Base-by-base conservation (phyloP, 1,140 invertebrate species). In the Ruditapes philippinarum region DNA sequence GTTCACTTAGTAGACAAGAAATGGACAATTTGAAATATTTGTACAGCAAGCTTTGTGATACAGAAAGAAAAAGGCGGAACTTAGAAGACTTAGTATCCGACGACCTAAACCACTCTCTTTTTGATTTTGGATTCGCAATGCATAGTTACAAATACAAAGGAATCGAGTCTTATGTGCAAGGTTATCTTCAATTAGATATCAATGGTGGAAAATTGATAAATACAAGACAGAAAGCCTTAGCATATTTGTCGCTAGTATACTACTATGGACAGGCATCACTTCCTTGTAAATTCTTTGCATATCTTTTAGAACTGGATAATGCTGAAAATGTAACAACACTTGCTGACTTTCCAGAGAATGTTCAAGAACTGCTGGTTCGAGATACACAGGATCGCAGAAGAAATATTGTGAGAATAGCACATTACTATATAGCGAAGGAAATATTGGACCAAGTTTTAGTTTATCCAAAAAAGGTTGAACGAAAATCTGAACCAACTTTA, bases 371-470 rank as follows among this genome's bases (percentile, higher is more conserved):
- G 19, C 40, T 90, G 42, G 86, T 90, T 31, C 57, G 40, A 25
- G 89, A 87, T 19, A 70, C 19, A 25, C 78, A 88, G 38, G 82
- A 84, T 28, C 38, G 65, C 1, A 80, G 54, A 73, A 73, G 31
- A 31, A 89, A 92, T 51, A 70, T 68, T 14, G 86, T 92, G 5
- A 76, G 91, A 62, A 87, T 92, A 33, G 89, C 81, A 54, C 90
- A 92, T 70, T 90, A 87, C 68, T 17, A 62, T 11, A 76, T 92
- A 19, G 91, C 90, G 12, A 87, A 91, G 57, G 90, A 88, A 73
- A 93, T 93, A n/a, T 65, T 93, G 5, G 92, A 93, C 31, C 91
- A 91, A 25, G 79, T 92, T 40, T 78, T 92, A 38, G 57, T 62
- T 28, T 62, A 62, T 62, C 57, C 57, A 28, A 40, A 25, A 5